Conservation (phyloP, 2,888 invertebrate species). For the Arge pagana region DNA sequence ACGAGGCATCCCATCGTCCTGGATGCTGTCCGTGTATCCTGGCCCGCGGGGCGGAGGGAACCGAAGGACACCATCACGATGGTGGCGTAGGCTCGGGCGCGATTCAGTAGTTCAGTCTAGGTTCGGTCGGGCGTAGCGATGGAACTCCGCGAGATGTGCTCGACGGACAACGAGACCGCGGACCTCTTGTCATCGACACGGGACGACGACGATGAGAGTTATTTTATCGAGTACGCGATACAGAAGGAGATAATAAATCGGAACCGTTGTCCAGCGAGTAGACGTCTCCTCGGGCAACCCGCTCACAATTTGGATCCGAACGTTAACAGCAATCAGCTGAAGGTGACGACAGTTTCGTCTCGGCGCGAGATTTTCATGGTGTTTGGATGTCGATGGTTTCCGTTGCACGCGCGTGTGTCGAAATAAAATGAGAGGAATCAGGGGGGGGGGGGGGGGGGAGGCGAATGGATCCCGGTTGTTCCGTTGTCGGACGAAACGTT, state of each 20-base stretch:
- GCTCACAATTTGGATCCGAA: conserved; percentile 42
- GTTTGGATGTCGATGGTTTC: too few relatives aligned
- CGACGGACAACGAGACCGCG: conserved; percentile 45
- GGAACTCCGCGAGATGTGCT: conserved; percentile 50
- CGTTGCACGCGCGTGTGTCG: too few relatives aligned
- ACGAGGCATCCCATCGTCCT: neutral
- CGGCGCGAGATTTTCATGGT: too few relatives aligned
- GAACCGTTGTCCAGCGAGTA: conserved; percentile 47
- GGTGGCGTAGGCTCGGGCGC: neutral
- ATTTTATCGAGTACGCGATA: conserved; percentile 49
- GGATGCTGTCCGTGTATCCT: conserved; percentile 9
- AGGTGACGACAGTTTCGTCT: conserved; percentile 39
- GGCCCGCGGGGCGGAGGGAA: too few relatives aligned
- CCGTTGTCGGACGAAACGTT: too few relatives aligned
- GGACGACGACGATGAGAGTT: conserved; percentile 45
- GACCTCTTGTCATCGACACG: conserved; percentile 43
- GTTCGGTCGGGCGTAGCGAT: conserved; percentile 27
- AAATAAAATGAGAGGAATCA: too few relatives aligned
- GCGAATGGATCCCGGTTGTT: too few relatives aligned
- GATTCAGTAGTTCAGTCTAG: neutral
- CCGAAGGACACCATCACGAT: too few relatives aligned
- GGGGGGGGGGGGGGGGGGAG: too few relatives aligned
- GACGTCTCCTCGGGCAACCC: conserved; percentile 46
- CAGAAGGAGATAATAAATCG: conserved; percentile 52
- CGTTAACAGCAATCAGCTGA: conserved; percentile 42